phyloP scores from a whole-genome alignment of 2,888 invertebrate species.

The Rutpela maculata region DNA sequence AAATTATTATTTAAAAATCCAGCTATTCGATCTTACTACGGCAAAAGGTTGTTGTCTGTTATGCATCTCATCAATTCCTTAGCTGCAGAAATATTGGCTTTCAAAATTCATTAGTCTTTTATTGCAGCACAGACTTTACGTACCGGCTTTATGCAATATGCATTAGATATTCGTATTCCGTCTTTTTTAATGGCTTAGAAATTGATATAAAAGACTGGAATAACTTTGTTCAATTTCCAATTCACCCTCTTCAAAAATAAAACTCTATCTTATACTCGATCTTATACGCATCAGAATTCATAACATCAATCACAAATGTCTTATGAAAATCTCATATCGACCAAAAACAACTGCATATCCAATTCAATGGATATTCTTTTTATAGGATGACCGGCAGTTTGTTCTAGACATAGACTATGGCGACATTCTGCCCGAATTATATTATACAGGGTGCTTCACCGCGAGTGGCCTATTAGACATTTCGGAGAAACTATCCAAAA shows the following conservation, averaged over 20 bases:
- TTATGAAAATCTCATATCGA: slow-evolving; percentile 63
- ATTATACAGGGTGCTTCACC: too few species aligned
- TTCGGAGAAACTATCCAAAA: too few species aligned
- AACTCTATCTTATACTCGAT: slow-evolving; percentile 48
- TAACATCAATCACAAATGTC: slow-evolving; percentile 64
- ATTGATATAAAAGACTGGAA: slow-evolving; percentile 26
- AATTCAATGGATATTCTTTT: slow-evolving; percentile 52
- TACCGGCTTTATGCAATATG: slow-evolving; percentile 6
- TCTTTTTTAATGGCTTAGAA: slow-evolving; percentile 11
- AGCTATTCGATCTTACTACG: too few species aligned
- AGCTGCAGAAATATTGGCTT: too few species aligned
- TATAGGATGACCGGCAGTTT: slow-evolving; percentile 40
- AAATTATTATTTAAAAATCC: too few species aligned
- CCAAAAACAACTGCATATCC: slow-evolving; percentile 58
- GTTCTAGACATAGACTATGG: neutral
- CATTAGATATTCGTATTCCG: slow-evolving; percentile 12
- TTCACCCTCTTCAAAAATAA: slow-evolving; percentile 41
- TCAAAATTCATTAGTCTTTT: slow-evolving; percentile 1
- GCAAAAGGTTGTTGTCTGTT: too few species aligned
- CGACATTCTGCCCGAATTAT: neutral
- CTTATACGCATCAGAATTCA: slow-evolving; percentile 61
- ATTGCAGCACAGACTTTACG: neutral
- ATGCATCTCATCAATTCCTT: too few species aligned
- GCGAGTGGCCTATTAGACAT: too few species aligned
- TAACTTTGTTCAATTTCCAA: slow-evolving; percentile 44